Percentiles rank a stretch among this genome's conserved stretches.
These are phyloP conservation scores for Rana temporaria DNA, from an alignment of 2,113 vertebrate genomes.

Conservation along the genomic window DNA sequence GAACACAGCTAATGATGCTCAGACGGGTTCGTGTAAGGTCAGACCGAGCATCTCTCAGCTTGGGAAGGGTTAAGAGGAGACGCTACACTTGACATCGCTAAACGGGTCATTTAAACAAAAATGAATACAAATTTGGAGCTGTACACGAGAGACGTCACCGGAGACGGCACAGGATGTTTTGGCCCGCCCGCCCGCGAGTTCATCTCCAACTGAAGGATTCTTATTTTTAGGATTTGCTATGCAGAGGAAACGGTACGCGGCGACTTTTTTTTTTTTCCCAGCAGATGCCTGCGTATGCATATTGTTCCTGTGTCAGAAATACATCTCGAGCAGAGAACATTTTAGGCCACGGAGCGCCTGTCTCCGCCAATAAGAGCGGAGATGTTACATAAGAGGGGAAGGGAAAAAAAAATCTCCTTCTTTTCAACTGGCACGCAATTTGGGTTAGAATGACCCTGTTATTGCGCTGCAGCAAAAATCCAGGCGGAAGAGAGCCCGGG, in stretches of 20 bases:
- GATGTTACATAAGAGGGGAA: slow-evolving; percentile 33
- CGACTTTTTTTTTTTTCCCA: slow-evolving; percentile 1
- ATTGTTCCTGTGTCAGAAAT: slow-evolving; percentile 48
- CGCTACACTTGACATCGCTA: slow-evolving; percentile 4
- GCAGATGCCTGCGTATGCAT: slow-evolving; percentile 43
- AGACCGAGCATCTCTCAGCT: neutral
- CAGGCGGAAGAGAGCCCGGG: neutral
- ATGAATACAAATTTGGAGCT: neutral
- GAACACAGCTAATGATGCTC: too few relatives aligned
- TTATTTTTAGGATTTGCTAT: slow-evolving; percentile 50
- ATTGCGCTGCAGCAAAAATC: neutral
- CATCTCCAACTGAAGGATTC: slow-evolving; percentile 14
- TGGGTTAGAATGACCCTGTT: slow-evolving; percentile 27
- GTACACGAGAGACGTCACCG: neutral
- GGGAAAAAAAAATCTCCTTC: neutral
- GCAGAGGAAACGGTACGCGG: slow-evolving; percentile 44
- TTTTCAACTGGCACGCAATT: slow-evolving; percentile 23
- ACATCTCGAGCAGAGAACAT: slow-evolving; percentile 27
- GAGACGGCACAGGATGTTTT: slow-evolving; percentile 36
- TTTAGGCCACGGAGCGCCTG: slow-evolving; percentile 23
- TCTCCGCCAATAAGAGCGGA: slow-evolving; percentile 18
- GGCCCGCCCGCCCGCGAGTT: neutral
- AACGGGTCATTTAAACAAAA: slow-evolving; percentile 10
- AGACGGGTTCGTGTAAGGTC: too few relatives aligned
- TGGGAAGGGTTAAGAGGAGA: neutral